Evolutionary conservation across 2,888 invertebrate genomes (phyloP).

Genomic region (Leptinotarsa juncta): DNA sequence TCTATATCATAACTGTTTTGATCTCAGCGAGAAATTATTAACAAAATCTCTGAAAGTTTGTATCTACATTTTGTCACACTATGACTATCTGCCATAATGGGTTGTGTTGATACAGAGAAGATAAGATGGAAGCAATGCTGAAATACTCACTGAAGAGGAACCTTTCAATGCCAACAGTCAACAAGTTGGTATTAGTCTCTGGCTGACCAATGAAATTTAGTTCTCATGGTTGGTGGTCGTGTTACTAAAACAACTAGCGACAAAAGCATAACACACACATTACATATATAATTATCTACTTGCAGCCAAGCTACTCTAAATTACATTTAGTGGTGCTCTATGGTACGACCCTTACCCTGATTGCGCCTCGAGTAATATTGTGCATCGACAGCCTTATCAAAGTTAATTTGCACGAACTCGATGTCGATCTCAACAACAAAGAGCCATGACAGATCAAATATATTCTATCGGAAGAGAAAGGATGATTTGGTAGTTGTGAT

Average conservation of each 20-base stretch:
- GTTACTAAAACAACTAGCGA: slow-evolving; percentile 59
- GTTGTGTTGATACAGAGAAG: no score
- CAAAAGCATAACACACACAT: slow-evolving; percentile 61
- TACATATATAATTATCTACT: slow-evolving; percentile 60
- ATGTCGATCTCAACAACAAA: background rate
- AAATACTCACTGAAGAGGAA: no score
- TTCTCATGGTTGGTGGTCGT: slow-evolving; percentile 60
- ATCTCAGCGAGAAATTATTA: no score
- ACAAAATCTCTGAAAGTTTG: no score
- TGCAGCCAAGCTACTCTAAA: slow-evolving; percentile 62
- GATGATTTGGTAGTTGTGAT: no score
- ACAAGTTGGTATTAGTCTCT: background rate
- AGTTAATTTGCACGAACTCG: slow-evolving; percentile 27
- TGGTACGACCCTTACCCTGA: slow-evolving; percentile 66
- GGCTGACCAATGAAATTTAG: slow-evolving; percentile 27
- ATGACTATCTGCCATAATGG: no score
- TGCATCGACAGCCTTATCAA: slow-evolving; percentile 64
- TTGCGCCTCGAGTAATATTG: slow-evolving; percentile 63
- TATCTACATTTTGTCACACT: no score
- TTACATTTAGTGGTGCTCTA: slow-evolving; percentile 63
- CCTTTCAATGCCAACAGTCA: background rate
- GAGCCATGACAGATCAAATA: background rate
- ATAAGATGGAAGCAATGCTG: no score
- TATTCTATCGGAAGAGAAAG: background rate
- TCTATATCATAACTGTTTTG: no score